phyloP scores from a whole-genome alignment of 2,888 invertebrate genomes.

The Trachelus troglodyta region DNA sequence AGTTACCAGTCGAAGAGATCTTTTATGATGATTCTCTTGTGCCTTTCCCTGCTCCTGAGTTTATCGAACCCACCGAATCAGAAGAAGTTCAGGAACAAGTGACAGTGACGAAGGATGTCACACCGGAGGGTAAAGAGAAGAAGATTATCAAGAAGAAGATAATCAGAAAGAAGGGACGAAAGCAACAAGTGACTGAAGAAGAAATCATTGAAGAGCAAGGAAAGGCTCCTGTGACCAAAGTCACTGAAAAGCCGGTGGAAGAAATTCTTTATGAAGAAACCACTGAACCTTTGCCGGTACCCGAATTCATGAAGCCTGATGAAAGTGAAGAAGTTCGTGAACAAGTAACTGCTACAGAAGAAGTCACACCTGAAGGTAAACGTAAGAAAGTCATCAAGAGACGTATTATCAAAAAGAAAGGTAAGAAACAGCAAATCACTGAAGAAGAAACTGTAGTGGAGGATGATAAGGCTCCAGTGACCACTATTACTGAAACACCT shows the following conservation, averaged over 20 bases:
- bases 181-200: constrained; percentile 27
- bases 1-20: constrained; percentile 17
- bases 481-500: constrained; percentile 59
- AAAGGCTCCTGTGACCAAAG: constrained; percentile 47
- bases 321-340: constrained; percentile 46
- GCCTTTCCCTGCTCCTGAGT: constrained; percentile 17
- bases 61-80: constrained; percentile 26
- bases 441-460: constrained; percentile 53
- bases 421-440: constrained; percentile 48
- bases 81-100: constrained; percentile 33
- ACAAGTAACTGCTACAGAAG: constrained; percentile 54
- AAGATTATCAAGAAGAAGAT: constrained; percentile 58
- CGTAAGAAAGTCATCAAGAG: constrained; percentile 50
- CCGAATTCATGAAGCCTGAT: constrained; percentile 45
- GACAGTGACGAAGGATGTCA: constrained; percentile 26
- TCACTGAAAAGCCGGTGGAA: constrained; percentile 34
- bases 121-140: constrained; percentile 27
- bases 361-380: constrained; percentile 52
- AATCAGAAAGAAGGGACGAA: constrained; percentile 60
- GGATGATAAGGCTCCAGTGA: constrained; percentile 57
- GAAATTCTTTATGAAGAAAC: constrained; percentile 46
- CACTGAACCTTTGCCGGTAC: constrained; percentile 37
- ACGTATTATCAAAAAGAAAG: constrained; percentile 63
- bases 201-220: constrained; percentile 42
- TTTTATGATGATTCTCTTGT: constrained; percentile 8